Evolutionary conservation across 2,888 invertebrate genomes (phyloP), one percentile per base, ranked within the genome.

Genomic region (Cistogaster globosa): DNA sequence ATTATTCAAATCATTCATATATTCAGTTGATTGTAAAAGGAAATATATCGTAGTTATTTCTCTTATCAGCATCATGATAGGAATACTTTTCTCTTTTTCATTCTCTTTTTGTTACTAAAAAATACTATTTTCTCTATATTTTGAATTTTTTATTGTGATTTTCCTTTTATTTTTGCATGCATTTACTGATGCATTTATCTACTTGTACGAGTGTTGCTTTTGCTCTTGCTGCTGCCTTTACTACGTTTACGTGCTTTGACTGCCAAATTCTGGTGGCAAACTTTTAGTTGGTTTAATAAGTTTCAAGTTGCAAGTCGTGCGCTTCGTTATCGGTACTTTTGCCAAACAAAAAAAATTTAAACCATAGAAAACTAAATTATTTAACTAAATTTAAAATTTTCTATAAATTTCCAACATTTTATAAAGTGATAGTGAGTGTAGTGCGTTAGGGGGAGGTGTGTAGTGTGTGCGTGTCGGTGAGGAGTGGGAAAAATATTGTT

Each of bases 261-360:
- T 83, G 57, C 11, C 45, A 68, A 79, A 45, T 79, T 38, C 79
- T 83, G 79, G 51, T 69, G 55, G 53, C 48, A 38, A 83, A 79
- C 42, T 62, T 75, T 83, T 74, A 90, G 89, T 90, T 87, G 87
- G 87, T 87, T 89, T 87, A 87, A 88, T 84, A 89, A 87, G 81
- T 88, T 89, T 79, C 83, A 77, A 86, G 87, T 65, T 87, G 87
- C 83, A 85, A 60, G 86, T 86, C 72, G 86, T 84, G 42, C 42
- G 53, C 71, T 77, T n/a, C 58, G 42, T 71, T 62, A 55, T 55
- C 83, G 80, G 62, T 71, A 58, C 63, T 72, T 69, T 71, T 36
- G 55, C 68, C 62, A 48, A 16, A 20, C 20, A 45, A 18, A 57
- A 22, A 78, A 60, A 53, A 72, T 8, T 18, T 18, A 48, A 58